Evolutionary conservation across 1,140 invertebrate genomes (phyloP), one percentile per base, ranked within the genome.

Genomic region (Tetramorium parvispinum): DNA sequence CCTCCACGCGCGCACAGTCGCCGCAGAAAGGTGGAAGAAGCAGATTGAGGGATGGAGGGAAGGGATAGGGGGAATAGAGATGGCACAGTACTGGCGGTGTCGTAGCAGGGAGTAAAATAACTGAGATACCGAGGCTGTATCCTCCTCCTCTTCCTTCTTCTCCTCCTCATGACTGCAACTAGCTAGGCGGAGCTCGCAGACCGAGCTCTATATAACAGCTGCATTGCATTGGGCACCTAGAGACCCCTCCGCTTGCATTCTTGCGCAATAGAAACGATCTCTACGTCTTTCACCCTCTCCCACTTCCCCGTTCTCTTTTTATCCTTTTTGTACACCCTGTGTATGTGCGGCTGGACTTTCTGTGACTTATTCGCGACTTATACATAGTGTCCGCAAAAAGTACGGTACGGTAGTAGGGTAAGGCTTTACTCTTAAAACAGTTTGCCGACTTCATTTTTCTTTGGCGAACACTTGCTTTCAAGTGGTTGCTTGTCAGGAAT

Each of bases 121-220:
- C 92, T 89, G 86, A 91, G 82, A 90, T 43, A 73, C 86, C 61
- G 53, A 8, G 43, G 68, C 68, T 83, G 53, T 49, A 68, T 73
- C 90, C 89, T 91, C 46, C 87, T 68, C 16, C 88, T 91, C 85
- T 85, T 91, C 91, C 88, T 91, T 89, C 90, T 89, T 32, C 90
- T 91, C 90, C 91, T 92, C 91, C 90, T 87, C 57, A 49, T 24
- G 51, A 86, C 70, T 86, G 82, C 73, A 85, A 87, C 85, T 90
- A 63, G 86, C 91, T 94, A 94, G 93, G 93, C 93, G 93, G 93
- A 94, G 92, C 92, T 89, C 89, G 85, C 53, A 13, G 11, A 73
- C 21, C 27, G 73, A 53, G 76, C 87, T 89, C 87, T 89, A 88
- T 89, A 89, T 89, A 89, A 88, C 83, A 37, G 87, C 88, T 90